Evolutionary conservation across 2,888 invertebrate species (phyloP), one percentile per base, ranked within the genome.

Genomic region (Ceriagrion tenellum): DNA sequence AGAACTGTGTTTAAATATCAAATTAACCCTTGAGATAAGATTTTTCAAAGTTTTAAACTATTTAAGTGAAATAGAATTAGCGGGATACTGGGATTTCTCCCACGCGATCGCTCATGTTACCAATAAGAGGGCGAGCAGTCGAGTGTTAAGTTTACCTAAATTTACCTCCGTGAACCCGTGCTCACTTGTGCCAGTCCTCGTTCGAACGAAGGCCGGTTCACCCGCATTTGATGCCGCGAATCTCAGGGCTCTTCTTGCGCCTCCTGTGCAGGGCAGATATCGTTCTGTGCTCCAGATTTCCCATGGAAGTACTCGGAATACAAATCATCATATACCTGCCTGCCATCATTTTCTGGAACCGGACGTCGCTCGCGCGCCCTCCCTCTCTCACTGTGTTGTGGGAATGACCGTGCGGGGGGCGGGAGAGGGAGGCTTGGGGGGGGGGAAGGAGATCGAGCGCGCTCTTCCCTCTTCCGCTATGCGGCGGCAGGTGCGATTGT

Each of bases 401-500:
- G 81, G 81, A 69, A 35, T 81, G 30, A 4, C 35, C 81, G 81
- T 69, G 81, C 1, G 18, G 16, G 30, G 30, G 69, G 63, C 23
- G 81, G 18, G 2, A 2, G 16, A 47, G 59, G 90, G 55, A 55
- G 26, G 55, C n/a, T n/a, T n/a, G 47, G 12, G 55, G 90, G 30
- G 90, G 90, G 16, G 90, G 55, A 47, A 47, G 47, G 47, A 47
- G 47, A 47, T 47, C 47, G 47, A 47, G 47, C 47, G 91, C 10
- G n/a, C 59, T 30, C 23, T 30, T 13, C 81, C 35, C 59, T 59
- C 91, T 91, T 91, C 91, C 91, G 91, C 91, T 91, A 91, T 93
- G 69, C 93, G 93, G 69, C 93, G 93, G 93, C 93, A 93, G 93
- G 93, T 93, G 93, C 47, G 93, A 93, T 93, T 93, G 93, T 91